Percentiles rank a stretch among this genome's conserved stretches.
phyloP scores from a whole-genome alignment of 64 coral and sea anemone species.

The Pocillopora verrucosa region DNA sequence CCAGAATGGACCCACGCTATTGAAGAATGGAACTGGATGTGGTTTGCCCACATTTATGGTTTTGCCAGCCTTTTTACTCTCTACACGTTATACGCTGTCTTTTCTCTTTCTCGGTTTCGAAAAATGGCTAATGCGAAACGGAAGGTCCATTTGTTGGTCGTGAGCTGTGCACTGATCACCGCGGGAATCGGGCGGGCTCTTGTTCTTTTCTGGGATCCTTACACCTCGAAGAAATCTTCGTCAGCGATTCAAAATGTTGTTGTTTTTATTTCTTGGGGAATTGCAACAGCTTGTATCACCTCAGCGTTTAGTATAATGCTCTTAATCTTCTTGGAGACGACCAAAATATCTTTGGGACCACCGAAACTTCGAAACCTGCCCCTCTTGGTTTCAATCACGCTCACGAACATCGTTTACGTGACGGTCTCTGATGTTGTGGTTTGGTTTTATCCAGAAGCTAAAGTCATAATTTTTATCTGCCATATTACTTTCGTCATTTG shows the following conservation, averaged over 20 bases:
- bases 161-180: slow-evolving; percentile 32
- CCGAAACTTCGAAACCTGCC: slow-evolving; percentile 48
- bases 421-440: slow-evolving; percentile 61
- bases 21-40: slow-evolving; percentile 31
- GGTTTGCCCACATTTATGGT: slow-evolving; percentile 52
- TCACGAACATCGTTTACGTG: slow-evolving; percentile 57
- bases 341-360: slow-evolving; percentile 49
- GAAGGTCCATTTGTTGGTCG: slow-evolving; percentile 41
- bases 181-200: slow-evolving; percentile 46
- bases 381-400: slow-evolving; percentile 47
- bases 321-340: slow-evolving; percentile 76
- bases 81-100: not conserved
- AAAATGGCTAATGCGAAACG: not conserved
- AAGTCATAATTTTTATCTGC: slow-evolving; percentile 50
- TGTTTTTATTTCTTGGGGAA: slow-evolving; percentile 44
- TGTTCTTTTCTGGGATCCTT: slow-evolving; percentile 61
- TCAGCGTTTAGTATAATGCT: slow-evolving; percentile 73
- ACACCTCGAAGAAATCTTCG: slow-evolving; percentile 26
- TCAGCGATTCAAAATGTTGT: not conserved
- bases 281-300: slow-evolving; percentile 60
- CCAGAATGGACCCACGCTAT: slow-evolving; percentile 59
- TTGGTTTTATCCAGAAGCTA: slow-evolving; percentile 32
- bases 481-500: slow-evolving; percentile 57
- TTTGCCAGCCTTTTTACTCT: slow-evolving; percentile 57
- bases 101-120: slow-evolving; percentile 15